Evolutionary conservation across 2,888 invertebrate species (phyloP).

Genomic region (Willowsia nigromaculata): DNA sequence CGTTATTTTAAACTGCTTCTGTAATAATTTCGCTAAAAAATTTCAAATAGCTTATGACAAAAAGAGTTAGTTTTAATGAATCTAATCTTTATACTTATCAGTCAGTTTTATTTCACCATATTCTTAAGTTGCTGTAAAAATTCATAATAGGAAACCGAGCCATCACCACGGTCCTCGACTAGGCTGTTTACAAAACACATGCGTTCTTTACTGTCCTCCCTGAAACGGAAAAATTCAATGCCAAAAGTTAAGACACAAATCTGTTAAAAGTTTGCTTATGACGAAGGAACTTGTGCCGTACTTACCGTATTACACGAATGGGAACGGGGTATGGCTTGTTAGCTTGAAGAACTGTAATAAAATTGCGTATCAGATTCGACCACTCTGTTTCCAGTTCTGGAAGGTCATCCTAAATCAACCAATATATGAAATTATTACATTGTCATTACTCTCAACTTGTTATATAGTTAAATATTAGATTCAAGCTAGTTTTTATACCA

Average conservation of each 20-base stretch:
- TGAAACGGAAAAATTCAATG: constrained; percentile 80
- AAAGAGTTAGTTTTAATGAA: neutral
- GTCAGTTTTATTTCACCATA: constrained; percentile 88
- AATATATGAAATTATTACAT: too few species aligned
- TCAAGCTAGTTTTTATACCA: constrained; percentile 81
- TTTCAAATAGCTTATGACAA: constrained; percentile 50
- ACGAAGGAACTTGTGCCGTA: too few species aligned
- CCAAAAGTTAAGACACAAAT: too few species aligned
- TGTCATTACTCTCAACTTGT: too few species aligned
- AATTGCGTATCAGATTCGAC: constrained; percentile 88
- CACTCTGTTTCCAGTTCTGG: constrained; percentile 89
- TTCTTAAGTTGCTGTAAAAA: constrained; percentile 96
- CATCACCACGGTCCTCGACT: constrained; percentile 96
- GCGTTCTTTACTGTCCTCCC: constrained; percentile 94
- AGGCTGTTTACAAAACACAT: constrained; percentile 91
- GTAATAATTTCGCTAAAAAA: constrained; percentile 68
- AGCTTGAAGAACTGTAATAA: constrained; percentile 91
- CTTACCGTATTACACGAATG: constrained; percentile 89
- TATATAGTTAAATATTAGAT: too few species aligned
- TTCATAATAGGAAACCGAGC: constrained; percentile 97
- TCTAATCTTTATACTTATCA: constrained; percentile 51
- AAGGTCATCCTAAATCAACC: constrained; percentile 85
- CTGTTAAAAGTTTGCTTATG: too few species aligned
- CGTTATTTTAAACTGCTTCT: neutral
- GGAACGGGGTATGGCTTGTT: constrained; percentile 90